Evolutionary conservation across 2,113 vertebrate species (phyloP), one percentile per base, ranked within the genome.

Genomic region (Ornithorhynchus anatinus): DNA sequence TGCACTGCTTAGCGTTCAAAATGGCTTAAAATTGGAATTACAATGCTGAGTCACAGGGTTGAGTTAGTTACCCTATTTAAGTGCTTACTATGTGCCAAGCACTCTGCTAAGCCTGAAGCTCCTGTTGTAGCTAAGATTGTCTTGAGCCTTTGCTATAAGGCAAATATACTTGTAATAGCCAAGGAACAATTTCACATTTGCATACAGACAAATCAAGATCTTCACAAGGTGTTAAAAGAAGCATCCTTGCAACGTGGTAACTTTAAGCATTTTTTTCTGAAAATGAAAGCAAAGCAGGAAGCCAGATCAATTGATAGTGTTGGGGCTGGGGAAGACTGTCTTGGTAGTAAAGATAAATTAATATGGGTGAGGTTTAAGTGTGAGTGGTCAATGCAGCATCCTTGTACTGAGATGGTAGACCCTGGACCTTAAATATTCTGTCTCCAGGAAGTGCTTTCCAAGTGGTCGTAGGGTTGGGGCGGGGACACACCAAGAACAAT

Each of bases 11-110:
- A 48, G 53, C 32, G 60, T 62, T 71, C 47, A 31, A 53, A 35
- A 50, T 74, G 69, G 47, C 69, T 72, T 81, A 69, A 83, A 83
- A 74, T 7, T 35, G 69, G 56, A 79, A 77, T n/a, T 12, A 16
- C 57, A 58, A 69, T 83, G 54, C 73, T n/a, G n/a, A n/a, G n/a
- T n/a, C n/a, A n/a, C n/a, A n/a, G n/a, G n/a, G n/a, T n/a, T n/a
- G n/a, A n/a, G n/a, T n/a, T n/a, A n/a, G n/a, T n/a, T n/a, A n/a
- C n/a, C n/a, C n/a, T n/a, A n/a, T n/a, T n/a, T 53, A 65, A 69
- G 61, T 56, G 75, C 47, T 43, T 50, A 53, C n/a, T n/a, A n/a
- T n/a, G n/a, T n/a, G n/a, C n/a, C 23, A 68, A 42, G 68, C 31
- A 40, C 53, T 57, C 43, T 50, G 72, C 40, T 36, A 22, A 42